Percentiles rank a stretch among this genome's conserved stretches.
Evolutionary conservation across 2,888 invertebrate species (phyloP).

Genomic region (Synanthedon tipuliformis): DNA sequence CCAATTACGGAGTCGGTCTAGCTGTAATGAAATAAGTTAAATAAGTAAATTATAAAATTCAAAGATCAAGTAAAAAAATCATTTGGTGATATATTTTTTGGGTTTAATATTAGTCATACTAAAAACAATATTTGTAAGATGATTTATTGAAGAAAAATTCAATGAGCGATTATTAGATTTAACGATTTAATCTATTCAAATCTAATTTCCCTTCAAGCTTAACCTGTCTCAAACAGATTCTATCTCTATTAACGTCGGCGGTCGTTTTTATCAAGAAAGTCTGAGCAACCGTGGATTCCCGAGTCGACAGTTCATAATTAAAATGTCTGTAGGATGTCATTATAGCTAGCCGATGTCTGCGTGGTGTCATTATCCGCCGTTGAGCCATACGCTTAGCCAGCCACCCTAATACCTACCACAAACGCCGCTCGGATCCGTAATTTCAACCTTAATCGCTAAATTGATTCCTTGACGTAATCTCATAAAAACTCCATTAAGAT

Average conservation of each 20-base stretch:
- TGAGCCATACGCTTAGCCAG: slow-evolving; percentile 18
- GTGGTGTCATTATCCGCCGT: slow-evolving; percentile 44
- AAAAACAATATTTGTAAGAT: no score
- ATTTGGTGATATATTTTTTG: no score
- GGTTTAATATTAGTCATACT: no score
- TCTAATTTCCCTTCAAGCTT: slow-evolving; percentile 58
- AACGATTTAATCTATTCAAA: slow-evolving; percentile 35
- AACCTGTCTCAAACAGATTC: slow-evolving; percentile 55
- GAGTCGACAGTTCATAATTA: slow-evolving; percentile 63
- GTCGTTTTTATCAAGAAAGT: slow-evolving; percentile 45
- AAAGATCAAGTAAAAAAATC: no score
- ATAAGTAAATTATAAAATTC: no score
- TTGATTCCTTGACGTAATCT: slow-evolving; percentile 47
- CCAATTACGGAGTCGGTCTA: no score
- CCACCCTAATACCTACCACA: no score
- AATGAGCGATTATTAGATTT: neutral
- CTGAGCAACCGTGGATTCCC: slow-evolving; percentile 32
- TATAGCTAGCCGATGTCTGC: slow-evolving; percentile 39
- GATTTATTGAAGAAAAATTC: neutral
- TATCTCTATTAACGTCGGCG: slow-evolving; percentile 48
- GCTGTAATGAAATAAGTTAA: no score
- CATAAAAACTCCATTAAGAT: slow-evolving; percentile 34
- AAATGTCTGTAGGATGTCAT: slow-evolving; percentile 60
- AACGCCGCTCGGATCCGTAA: slow-evolving; percentile 1
- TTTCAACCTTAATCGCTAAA: slow-evolving; percentile 50